Evolutionary conservation across 37 sponge, comb jelly and placozoan species (phyloP).

Genomic region (Cladorhizidae sp.): DNA sequence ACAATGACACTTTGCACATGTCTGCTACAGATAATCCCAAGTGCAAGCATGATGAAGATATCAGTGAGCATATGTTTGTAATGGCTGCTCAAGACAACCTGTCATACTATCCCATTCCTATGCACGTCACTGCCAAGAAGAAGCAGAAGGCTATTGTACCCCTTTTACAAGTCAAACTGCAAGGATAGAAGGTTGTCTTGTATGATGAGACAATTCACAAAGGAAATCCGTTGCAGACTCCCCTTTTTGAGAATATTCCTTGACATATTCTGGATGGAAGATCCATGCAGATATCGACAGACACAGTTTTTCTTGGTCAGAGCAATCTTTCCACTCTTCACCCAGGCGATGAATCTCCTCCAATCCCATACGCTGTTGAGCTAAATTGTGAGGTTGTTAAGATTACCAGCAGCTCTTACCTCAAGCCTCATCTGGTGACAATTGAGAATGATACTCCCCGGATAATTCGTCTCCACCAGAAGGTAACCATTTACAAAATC

Average conservation of each 20-base stretch:
- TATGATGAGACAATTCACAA: constrained; percentile 80
- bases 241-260: constrained; percentile 90
- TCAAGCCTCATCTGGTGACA: constrained; percentile 44
- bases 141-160: too few species aligned
- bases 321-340: constrained; percentile 77
- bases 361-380: too few species aligned
- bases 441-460: constrained; percentile 41
- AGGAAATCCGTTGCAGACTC: constrained; percentile 81
- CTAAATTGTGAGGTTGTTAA: too few species aligned
- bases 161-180: too few species aligned
- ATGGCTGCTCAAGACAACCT: constrained; percentile 85
- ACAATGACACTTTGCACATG: constrained; percentile 64
- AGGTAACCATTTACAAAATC: constrained; percentile 71
- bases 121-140: too few species aligned
- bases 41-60: constrained; percentile 1
- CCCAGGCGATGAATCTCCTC: constrained; percentile 91
- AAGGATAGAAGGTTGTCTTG: too few species aligned
- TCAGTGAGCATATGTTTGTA: constrained; percentile 52
- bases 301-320: too few species aligned
- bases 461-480: constrained; percentile 47
- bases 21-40: neutral
- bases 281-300: constrained; percentile 61
- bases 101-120: constrained; percentile 88
- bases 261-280: constrained; percentile 88
- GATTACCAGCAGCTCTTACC: too few species aligned